Evolutionary conservation across 1,140 invertebrate genomes (phyloP), one percentile per base, ranked within the genome.

Genomic region (Papilio polytes): DNA sequence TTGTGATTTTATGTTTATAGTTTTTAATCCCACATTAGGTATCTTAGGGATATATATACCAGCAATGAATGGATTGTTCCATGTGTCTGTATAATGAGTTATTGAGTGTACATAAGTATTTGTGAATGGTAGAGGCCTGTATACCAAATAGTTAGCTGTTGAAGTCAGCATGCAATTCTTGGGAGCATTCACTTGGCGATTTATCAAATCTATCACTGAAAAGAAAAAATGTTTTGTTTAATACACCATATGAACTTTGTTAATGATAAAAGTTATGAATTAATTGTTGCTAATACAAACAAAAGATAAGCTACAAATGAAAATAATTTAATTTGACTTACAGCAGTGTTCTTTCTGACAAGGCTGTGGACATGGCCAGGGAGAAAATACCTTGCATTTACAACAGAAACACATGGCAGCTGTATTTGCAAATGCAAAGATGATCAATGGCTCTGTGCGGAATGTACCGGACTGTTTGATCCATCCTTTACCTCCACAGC

Each of bases 261-360:
- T 6, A 15, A 20, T 3, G 3, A 31, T 36, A 8, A 26, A 26
- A 26, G 20, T 12, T n/a, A 63, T 12, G 12, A 6, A 36, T 70
- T 70, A 6, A 70, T 36, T 31, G 20, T 26, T 31, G 26, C 22
- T 12, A 70, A 70, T 12, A 18, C 22, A 31, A 26, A 70, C 22
- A 26, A 36, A 70, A 31, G 63, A 36, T 70, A 59, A 59, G 56
- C 10, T 26, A 70, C 31, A 26, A 70, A 70, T 70, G 1, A 31
- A 70, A 63, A 31, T 70, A 73, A 66, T 26, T 74, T 13, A 80
- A 41, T 80, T 51, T 66, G 74, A 92, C 93, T 92, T 88, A 95
- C 94, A 88, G 51, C 85, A 86, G 86, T 95, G 94, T 78, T 90
- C 87, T 26, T 90, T 85, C 18, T 86, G 85, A 85, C 93, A 95